A percentile compares a stretch with the other conserved stretches of the same genome.
phyloP scores from a whole-genome alignment of 1,140 invertebrate genomes.

The Batillaria attramentaria region DNA sequence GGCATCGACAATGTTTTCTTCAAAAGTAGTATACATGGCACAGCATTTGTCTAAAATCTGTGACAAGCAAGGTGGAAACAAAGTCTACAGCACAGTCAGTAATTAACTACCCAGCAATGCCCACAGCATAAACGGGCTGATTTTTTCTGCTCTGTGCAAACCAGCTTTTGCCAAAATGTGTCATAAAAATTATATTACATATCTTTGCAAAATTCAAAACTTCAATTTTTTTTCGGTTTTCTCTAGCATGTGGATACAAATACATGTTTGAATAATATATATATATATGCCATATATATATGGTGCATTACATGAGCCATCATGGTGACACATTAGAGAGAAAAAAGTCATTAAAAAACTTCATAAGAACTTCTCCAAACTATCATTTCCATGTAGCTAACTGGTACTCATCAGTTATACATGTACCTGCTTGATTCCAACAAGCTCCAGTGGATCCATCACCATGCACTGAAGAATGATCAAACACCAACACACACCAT shows the following conservation, averaged over 20 bases:
- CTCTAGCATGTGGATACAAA: not conserved
- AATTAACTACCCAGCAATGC: not conserved
- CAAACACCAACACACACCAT: constrained; percentile 49
- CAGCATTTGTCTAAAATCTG: not conserved
- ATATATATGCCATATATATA: not conserved
- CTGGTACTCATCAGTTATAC: not conserved
- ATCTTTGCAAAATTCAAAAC: no score
- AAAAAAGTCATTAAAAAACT: not conserved
- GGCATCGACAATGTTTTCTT: not conserved
- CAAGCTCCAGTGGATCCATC: constrained; percentile 50
- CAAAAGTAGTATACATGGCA: not conserved
- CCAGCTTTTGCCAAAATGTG: no score
- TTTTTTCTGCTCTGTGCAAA: no score
- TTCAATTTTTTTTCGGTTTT: not conserved
- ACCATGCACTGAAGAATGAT: constrained; percentile 45
- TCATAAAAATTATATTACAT: no score
- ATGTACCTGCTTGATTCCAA: constrained; percentile 55
- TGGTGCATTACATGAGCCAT: not conserved
- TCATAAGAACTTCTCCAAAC: not conserved
- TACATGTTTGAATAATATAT: not conserved
- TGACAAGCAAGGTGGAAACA: no score
- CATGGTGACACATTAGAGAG: not conserved
- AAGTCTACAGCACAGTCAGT: not conserved
- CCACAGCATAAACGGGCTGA: no score
- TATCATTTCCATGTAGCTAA: not conserved